Percentiles rank a stretch among this genome's conserved stretches.
These are phyloP conservation scores for Drosophila aldrichi DNA, from an alignment of 2,888 invertebrate genomes.

Conservation along the genomic window DNA sequence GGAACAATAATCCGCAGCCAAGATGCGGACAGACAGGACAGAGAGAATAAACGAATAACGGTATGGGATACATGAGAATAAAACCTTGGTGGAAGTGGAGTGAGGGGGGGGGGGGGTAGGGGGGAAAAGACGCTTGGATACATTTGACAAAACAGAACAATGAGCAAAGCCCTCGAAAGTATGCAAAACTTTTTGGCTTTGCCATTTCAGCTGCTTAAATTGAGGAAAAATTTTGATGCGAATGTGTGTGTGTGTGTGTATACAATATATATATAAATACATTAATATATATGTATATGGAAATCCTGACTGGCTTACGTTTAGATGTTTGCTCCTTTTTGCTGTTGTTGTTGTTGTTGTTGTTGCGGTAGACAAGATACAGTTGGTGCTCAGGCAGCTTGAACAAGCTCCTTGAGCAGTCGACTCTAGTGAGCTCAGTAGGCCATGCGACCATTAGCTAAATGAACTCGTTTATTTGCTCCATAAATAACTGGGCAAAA, in stretches of 20 bases:
- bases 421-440: constrained; percentile 64
- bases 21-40: constrained; percentile 17
- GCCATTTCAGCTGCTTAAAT: constrained; percentile 59
- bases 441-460: constrained; percentile 76
- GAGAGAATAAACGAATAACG: not conserved
- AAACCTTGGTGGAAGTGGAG: constrained; percentile 6
- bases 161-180: constrained; percentile 52
- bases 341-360: too few species aligned
- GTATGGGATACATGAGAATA: constrained; percentile 20
- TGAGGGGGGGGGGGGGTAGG: not conserved
- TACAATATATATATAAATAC: constrained; percentile 23
- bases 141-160: constrained; percentile 53
- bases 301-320: constrained; percentile 30
- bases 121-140: constrained; percentile 10
- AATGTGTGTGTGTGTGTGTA: constrained; percentile 7
- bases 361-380: constrained; percentile 29
- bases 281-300: not conserved
- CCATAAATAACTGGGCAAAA: constrained; percentile 74
- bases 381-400: constrained; percentile 12
- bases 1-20: constrained; percentile 51
- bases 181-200: constrained; percentile 61
- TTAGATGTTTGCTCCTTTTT: constrained; percentile 41
- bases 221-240: constrained; percentile 39
- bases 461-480: constrained; percentile 78
- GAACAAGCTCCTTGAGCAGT: constrained; percentile 45